These are phyloP conservation scores for Musca vetustissima DNA, from an alignment of 1,140 invertebrate species.

Conservation along the genomic window DNA sequence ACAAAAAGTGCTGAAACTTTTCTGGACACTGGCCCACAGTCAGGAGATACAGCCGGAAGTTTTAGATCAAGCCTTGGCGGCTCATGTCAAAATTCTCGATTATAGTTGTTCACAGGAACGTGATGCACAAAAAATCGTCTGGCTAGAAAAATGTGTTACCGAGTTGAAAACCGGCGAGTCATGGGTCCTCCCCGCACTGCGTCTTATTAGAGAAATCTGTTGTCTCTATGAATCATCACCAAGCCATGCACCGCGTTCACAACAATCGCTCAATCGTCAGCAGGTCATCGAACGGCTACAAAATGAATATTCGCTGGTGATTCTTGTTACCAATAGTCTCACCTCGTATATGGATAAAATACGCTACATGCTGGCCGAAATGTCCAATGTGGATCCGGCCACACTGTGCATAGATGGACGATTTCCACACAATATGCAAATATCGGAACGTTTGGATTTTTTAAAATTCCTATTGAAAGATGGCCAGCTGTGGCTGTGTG, in stretches of 20 bases:
- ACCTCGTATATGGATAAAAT: conserved; percentile 90
- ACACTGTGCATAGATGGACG: conserved; percentile 83
- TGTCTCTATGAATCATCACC: conserved; percentile 84
- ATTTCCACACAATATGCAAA: conserved; percentile 90
- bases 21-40: conserved; percentile 96
- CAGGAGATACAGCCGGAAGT: conserved; percentile 96
- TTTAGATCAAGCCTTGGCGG: conserved; percentile 93
- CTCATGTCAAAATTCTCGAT: conserved; percentile 97
- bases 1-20: conserved; percentile 93
- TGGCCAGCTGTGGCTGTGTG: conserved; percentile 93
- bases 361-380: conserved; percentile 69
- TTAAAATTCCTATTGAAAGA: conserved; percentile 89
- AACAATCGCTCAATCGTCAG: conserved; percentile 69
- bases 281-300: conserved; percentile 89
- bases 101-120: conserved; percentile 96
- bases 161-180: conserved; percentile 83
- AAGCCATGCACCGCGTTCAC: conserved; percentile 67
- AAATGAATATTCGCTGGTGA: conserved; percentile 88
- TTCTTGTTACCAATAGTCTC: conserved; percentile 91
- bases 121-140: conserved; percentile 93
- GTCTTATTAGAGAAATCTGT: conserved; percentile 95
- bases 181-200: conserved; percentile 93
- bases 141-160: conserved; percentile 94
- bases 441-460: conserved; percentile 93
- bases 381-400: conserved; percentile 77